Evolutionary conservation across 1,140 invertebrate species (phyloP).

Genomic region (Phthorimaea operculella): DNA sequence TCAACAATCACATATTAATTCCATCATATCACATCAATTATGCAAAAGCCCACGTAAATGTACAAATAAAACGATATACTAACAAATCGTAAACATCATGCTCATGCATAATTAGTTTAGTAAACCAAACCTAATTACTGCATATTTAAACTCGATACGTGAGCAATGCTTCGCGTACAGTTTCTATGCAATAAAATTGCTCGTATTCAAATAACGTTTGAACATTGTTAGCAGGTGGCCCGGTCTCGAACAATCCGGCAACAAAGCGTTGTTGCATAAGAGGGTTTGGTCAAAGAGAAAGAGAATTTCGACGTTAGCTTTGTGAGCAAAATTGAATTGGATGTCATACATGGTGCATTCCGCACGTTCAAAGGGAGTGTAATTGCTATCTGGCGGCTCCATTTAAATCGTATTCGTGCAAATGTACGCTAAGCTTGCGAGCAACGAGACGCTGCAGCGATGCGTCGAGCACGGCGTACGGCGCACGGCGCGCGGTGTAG

Average conservation of each 20-base stretch:
- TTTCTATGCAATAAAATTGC: background rate
- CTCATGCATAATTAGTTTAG: background rate
- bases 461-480: constrained; percentile 5
- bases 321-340: constrained; percentile 61
- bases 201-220: constrained; percentile 10
- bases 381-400: constrained; percentile 58
- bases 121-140: background rate
- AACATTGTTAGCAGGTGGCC: background rate
- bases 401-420: constrained; percentile 64
- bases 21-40: background rate
- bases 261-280: constrained; percentile 56
- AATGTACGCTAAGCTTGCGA: constrained; percentile 42
- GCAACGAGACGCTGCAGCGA: constrained; percentile 20
- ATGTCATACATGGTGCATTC: constrained; percentile 61
- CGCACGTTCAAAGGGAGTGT: constrained; percentile 60
- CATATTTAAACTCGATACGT: background rate
- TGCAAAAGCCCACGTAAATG: background rate
- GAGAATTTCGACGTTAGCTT: constrained; percentile 57
- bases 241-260: constrained; percentile 36
- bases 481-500: constrained; percentile 1
- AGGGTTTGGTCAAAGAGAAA: constrained; percentile 58
- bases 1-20: background rate
- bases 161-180: background rate
- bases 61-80: constrained; percentile 1
- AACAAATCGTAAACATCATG: constrained; percentile 1